Conservation (phyloP, 2,888 invertebrate genomes). For the Minunthozetes semirufus region DNA sequence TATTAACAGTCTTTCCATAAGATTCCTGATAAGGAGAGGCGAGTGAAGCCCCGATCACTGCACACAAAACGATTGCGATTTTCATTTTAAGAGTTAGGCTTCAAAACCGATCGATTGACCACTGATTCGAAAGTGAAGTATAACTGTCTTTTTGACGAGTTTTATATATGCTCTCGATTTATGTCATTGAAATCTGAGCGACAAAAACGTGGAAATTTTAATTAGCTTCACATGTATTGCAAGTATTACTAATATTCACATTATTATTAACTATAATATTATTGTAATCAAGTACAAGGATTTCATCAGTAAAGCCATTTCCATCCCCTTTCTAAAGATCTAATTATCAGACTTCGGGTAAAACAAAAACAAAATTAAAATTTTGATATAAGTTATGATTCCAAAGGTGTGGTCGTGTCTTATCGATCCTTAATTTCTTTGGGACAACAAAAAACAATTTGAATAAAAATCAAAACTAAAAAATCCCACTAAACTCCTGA, state of each 20-base stretch:
- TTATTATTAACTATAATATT: neutral
- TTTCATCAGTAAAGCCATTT: neutral
- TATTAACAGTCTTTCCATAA: constrained; percentile 21
- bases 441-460: neutral
- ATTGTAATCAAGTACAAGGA: constrained; percentile 13
- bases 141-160: neutral
- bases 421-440: neutral
- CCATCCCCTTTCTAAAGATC: neutral
- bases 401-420: neutral
- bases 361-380: neutral
- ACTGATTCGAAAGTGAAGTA: neutral
- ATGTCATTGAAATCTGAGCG: constrained; percentile 7
- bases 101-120: neutral
- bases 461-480: neutral
- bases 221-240: constrained; percentile 1
- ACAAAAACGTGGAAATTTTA: constrained; percentile 10
- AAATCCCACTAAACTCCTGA: neutral
- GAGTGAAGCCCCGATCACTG: neutral
- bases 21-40: neutral
- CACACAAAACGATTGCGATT: constrained; percentile 25
- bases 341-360: neutral
- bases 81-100: constrained; percentile 20
- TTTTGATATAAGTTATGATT: neutral
- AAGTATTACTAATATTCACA: neutral
- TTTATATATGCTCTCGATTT: constrained; percentile 13